Percentiles rank a stretch among this genome's conserved stretches.
Conservation (phyloP, 2,797 vertebrate species). For the Salarias fasciatus region DNA sequence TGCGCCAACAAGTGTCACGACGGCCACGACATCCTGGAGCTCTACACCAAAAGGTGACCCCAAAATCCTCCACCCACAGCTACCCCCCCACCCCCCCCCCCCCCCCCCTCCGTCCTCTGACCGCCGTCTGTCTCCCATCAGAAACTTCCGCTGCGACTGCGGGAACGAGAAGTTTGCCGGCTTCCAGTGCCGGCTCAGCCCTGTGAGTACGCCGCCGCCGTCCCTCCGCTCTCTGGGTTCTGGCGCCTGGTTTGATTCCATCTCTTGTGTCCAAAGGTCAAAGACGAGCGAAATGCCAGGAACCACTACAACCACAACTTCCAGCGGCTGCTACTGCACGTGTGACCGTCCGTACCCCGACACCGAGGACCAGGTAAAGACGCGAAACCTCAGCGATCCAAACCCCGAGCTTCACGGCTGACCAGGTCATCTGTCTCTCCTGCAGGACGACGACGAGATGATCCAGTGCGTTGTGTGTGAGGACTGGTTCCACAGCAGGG, state of each 20-base stretch:
- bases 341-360: conserved; percentile 95
- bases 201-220: conserved; percentile 84
- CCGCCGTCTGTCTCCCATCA: conserved; percentile 13
- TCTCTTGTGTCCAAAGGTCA: conserved; percentile 79
- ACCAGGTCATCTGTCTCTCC: no score
- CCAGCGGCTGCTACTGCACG: conserved; percentile 89
- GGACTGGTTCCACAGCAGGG: conserved; percentile 96
- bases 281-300: conserved; percentile 83
- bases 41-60: conserved; percentile 98
- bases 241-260: not conserved
- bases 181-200: conserved; percentile 88
- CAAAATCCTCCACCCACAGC: no score
- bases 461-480: conserved; percentile 96
- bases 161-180: conserved; percentile 93
- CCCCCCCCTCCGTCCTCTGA: no score
- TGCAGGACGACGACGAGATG: conserved; percentile 97
- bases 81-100: no score
- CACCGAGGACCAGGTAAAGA: conserved; percentile 89
- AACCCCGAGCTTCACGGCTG: no score
- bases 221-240: not conserved
- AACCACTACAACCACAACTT: conserved; percentile 96
- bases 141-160: conserved; percentile 89
- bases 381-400: no score
- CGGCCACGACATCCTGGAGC: conserved; percentile 90
- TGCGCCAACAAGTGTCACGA: conserved; percentile 96